Evolutionary conservation across 2,888 invertebrate genomes (phyloP), one percentile per base, ranked within the genome.

Genomic region (Cephus spinipes): DNA sequence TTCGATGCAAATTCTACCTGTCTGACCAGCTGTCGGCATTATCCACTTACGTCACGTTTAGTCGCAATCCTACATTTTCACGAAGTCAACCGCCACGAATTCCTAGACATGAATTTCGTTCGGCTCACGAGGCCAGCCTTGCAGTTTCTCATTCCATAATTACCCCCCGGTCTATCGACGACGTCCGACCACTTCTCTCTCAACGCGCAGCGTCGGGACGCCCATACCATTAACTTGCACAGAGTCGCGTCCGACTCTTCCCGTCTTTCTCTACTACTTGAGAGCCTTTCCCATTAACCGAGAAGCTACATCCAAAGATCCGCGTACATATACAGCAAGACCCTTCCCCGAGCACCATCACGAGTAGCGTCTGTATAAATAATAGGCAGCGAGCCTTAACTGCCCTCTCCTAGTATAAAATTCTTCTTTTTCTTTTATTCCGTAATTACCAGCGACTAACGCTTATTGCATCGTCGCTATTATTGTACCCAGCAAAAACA

Each of bases 401-500:
- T 55, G 55, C 23, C 55, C 23, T 55, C 55, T 23, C 2, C 9
- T 2, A 2, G 55, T 55, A 2, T 2, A 55, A 55, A 23, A 23
- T 55, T 55, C 23, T 23, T 23, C 4, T 15, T 40, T 2, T 40
- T 2, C 23, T 23, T 9, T 23, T 9, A 23, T 55, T 55, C 55
- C 55, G 23, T 23, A 23, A 55, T 55, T 55, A 55, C 55, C 55
- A 9, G 23, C 55, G 55, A 55, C 55, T 36, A 15, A 55, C 55
- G 55, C 74, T 74, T 11, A 23, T 9, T 71, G 71, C 32, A 33
- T 71, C 12, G 31, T 71, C 71, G 71, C 85, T 87, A 87, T 87
- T 86, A 87, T 87, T 86, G 85, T 77, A 77, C 69, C 81, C 80
- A 80, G 82, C 74, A 76, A 86, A 87, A 88, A 87, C 86, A 86